Percentiles rank a stretch among this genome's conserved stretches.
phyloP scores from a whole-genome alignment of 1,140 invertebrate genomes.

The Cydia amplana region DNA sequence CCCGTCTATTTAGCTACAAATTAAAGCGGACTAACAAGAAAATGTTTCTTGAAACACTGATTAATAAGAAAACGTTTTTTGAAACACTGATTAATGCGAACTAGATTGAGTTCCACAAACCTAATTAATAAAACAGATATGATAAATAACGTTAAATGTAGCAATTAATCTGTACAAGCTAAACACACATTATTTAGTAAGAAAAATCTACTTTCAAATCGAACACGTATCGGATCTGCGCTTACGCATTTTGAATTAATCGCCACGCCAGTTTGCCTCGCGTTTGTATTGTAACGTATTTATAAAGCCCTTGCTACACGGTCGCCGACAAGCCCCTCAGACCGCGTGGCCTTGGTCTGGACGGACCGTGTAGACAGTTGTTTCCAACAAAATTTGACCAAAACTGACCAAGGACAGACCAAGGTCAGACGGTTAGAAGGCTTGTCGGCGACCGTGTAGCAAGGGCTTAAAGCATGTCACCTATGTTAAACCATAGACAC shows the following conservation, averaged over 20 bases:
- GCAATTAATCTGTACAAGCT: background rate
- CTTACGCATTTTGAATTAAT: background rate
- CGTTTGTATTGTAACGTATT: background rate
- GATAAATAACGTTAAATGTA: background rate
- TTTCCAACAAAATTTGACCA: too few species aligned
- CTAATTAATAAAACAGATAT: background rate
- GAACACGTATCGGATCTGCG: background rate
- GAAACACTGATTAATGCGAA: background rate
- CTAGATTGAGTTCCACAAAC: background rate
- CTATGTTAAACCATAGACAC: background rate
- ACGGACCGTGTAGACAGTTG: too few species aligned
- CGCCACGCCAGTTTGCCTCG: background rate
- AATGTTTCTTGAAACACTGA: background rate
- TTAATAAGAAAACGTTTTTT: background rate
- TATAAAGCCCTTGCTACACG: too few species aligned
- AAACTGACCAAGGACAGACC: too few species aligned
- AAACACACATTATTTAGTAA: background rate
- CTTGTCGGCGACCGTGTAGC: too few species aligned
- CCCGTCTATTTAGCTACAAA: too few species aligned
- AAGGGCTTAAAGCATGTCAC: slow-evolving; percentile 6
- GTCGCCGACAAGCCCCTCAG: too few species aligned
- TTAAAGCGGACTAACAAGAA: too few species aligned
- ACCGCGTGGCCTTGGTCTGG: too few species aligned
- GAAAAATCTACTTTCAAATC: background rate
- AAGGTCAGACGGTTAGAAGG: too few species aligned